These are phyloP conservation scores for Gallirallus australis DNA, from an alignment of 2,797 vertebrate species.

Conservation along the genomic window DNA sequence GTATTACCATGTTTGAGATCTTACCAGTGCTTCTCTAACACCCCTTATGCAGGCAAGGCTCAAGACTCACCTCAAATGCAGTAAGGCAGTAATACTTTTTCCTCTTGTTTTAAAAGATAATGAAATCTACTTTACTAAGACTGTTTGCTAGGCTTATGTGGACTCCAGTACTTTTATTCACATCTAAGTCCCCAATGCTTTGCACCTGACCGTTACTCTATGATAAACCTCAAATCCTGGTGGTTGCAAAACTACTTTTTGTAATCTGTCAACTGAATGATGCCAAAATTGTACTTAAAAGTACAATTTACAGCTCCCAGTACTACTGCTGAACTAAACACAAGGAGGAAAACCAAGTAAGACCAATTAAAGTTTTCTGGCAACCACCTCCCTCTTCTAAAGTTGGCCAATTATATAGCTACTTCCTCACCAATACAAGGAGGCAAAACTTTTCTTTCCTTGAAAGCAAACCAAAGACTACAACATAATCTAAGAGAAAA, in stretches of 20 bases:
- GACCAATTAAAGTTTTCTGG: not conserved
- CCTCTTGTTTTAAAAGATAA: not conserved
- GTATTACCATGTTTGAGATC: not conserved
- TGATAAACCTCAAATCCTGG: not conserved
- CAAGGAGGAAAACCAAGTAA: not conserved
- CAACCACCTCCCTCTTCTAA: not conserved
- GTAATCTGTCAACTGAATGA: not conserved
- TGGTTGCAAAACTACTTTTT: not conserved
- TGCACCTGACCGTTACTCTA: not conserved
- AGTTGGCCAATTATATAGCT: not conserved
- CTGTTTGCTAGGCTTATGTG: not conserved
- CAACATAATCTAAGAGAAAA: not conserved
- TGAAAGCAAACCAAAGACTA: not conserved
- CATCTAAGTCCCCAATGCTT: not conserved
- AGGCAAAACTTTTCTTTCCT: not conserved
- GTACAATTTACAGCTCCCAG: not conserved
- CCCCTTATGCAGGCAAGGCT: not conserved
- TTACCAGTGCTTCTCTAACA: not conserved
- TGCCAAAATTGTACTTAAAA: not conserved
- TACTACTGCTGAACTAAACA: not conserved
- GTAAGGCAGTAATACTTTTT: not conserved
- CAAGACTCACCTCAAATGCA: not conserved
- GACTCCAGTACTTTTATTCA: not conserved
- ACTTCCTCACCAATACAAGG: not conserved
- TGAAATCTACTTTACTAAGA: not conserved